These are phyloP conservation scores for Eclectus roratus DNA, from an alignment of 2,113 vertebrate genomes.

Conservation along the genomic window DNA sequence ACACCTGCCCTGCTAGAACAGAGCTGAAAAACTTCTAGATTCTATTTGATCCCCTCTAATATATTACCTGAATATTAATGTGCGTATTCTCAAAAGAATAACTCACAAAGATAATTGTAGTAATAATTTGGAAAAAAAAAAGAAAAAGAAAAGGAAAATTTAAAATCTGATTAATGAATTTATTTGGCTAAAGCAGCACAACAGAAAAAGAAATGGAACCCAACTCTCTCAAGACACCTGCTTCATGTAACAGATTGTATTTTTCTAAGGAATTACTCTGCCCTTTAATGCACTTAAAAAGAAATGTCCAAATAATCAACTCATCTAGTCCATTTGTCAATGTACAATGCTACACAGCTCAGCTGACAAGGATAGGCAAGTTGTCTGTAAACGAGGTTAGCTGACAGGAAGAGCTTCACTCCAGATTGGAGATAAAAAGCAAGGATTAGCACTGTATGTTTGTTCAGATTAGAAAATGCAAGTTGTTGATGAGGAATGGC, in stretches of 20 bases:
- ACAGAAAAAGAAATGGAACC: neutral
- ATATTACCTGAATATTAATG: neutral
- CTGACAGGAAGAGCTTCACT: neutral
- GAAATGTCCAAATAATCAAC: neutral
- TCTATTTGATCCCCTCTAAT: neutral
- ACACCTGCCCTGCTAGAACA: neutral
- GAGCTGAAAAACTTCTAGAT: neutral
- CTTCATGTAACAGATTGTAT: neutral
- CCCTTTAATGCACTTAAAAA: neutral
- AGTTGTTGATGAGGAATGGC: neutral
- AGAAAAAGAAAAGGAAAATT: neutral
- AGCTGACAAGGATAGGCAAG: fast-evolving
- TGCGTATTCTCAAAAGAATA: neutral
- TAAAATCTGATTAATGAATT: neutral
- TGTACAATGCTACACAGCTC: neutral
- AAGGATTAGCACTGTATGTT: neutral
- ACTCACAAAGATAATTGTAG: neutral
- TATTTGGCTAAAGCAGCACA: neutral
- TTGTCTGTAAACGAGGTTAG: neutral
- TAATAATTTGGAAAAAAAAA: neutral
- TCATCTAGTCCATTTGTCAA: neutral
- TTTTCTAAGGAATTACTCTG: neutral
- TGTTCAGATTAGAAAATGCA: neutral
- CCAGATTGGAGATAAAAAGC: neutral
- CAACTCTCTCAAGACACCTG: neutral